Percentiles rank a stretch among this genome's conserved stretches.
Evolutionary conservation across 2,888 invertebrate species (phyloP).

Genomic region (Drosophila helvetica): DNA sequence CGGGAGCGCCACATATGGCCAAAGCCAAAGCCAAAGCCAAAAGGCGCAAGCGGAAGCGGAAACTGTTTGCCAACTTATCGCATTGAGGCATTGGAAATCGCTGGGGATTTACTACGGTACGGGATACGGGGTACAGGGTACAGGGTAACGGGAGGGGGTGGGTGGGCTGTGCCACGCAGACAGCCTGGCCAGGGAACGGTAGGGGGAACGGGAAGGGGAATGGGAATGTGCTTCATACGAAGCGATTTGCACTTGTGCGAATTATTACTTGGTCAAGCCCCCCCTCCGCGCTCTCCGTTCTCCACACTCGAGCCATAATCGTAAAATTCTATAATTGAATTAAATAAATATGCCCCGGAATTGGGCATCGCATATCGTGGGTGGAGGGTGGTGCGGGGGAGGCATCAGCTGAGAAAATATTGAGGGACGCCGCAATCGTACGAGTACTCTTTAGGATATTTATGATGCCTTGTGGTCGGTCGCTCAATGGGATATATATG

Average conservation of each 20-base stretch:
- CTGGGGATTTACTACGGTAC: slow-evolving; percentile 59
- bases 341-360: slow-evolving; percentile 79
- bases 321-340: slow-evolving; percentile 83
- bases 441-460: slow-evolving; percentile 46
- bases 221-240: slow-evolving; percentile 23
- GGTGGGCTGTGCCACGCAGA: slow-evolving; percentile 3
- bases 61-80: slow-evolving; percentile 76
- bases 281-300: slow-evolving; percentile 1
- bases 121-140: neutral
- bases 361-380: slow-evolving; percentile 17
- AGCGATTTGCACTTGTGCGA: slow-evolving; percentile 77
- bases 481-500: slow-evolving; percentile 6
- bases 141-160: neutral
- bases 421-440: slow-evolving; percentile 20
- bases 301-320: slow-evolving; percentile 69
- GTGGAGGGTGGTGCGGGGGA: too few relatives aligned
- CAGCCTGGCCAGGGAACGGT: neutral
- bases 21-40: neutral
- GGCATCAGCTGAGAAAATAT: slow-evolving; percentile 79
- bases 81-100: slow-evolving; percentile 50
- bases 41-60: slow-evolving; percentile 66
- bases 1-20: slow-evolving; percentile 58
- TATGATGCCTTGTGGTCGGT: slow-evolving; percentile 58
- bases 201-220: neutral
- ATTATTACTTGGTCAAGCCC: slow-evolving; percentile 60